phyloP scores from a whole-genome alignment of 2,888 invertebrate species.

The Oxytorus armatus region DNA sequence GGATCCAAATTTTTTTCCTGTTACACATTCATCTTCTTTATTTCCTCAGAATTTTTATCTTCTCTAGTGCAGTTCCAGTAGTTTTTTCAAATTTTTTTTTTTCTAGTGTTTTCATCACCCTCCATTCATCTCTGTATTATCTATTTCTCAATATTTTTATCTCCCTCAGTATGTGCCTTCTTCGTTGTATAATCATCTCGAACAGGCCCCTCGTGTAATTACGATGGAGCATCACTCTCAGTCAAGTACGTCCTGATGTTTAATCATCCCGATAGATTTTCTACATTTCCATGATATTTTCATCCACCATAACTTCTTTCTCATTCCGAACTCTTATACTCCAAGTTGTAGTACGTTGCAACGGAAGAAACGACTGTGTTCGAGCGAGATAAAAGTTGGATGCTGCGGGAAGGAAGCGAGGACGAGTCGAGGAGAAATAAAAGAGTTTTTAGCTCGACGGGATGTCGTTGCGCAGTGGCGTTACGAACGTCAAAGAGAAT shows the following conservation, averaged over 20 bases:
- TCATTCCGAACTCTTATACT: background rate
- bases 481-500: conserved; percentile 29
- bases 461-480: conserved; percentile 30
- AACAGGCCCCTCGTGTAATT: background rate
- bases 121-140: too few species aligned
- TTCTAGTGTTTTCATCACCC: too few species aligned
- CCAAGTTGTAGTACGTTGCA: background rate
- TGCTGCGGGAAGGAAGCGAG: background rate
- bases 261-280: background rate
- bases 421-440: conserved; percentile 10
- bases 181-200: background rate
- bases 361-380: background rate
- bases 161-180: too few species aligned
- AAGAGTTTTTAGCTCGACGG: conserved; percentile 28
- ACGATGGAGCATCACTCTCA: background rate
- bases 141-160: too few species aligned
- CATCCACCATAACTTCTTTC: background rate
- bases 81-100: too few species aligned
- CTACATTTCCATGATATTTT: background rate
- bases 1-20: too few species aligned
- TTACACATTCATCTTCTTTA: too few species aligned
- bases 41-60: too few species aligned
- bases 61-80: too few species aligned
- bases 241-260: background rate
- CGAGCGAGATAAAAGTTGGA: background rate